Base-by-base conservation (phyloP, 2,888 invertebrate genomes). In the Cerceris rybyensis region DNA sequence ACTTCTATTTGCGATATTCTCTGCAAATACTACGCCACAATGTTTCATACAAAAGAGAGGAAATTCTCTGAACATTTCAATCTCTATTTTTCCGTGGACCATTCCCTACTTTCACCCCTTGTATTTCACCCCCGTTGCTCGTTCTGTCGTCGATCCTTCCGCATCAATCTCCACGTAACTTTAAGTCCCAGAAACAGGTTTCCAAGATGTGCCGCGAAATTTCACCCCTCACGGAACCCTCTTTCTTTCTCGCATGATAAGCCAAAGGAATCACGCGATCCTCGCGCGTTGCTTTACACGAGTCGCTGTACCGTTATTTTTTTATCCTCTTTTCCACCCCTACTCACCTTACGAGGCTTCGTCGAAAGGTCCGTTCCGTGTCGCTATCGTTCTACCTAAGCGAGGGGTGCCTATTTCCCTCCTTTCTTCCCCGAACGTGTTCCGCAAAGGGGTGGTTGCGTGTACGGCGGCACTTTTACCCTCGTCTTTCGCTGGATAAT, bases 401-500 rank as follows among this genome's bases (percentile, higher is more conserved):
- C 69, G 57, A 61, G 57, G 39, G 60, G 50, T 60, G 28, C 17
- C 54, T 43, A 13, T 61, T 63, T 71, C 66, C 46, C 69, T 61
- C 64, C 73, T 61, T 67, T 16, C 68, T 54, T 13, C 17, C 4
- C 4, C 8, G 39, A 28, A 46, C 54, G 59, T 55, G 42, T 64
- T 66, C 63, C 63, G 52, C 42, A 64, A 74, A 59, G 72, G 69
- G n/a, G 13, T 11, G 65, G 58, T 83, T 70, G 81, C 84, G 81
- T 81, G 82, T 59, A 61, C 52, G 9, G 13, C 11, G 68, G 65
- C 17, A 81, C 50, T 81, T 84, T 73, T 63, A 49, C 58, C 57
- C 50, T 9, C 46, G 39, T 14, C 55, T 7, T 28, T 39, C 52
- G 52, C 46, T 28, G 42, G 49, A 49, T 61, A 64, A 59, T 67